Conservation (phyloP, 1,140 invertebrate species). For the Zophobas morio region DNA sequence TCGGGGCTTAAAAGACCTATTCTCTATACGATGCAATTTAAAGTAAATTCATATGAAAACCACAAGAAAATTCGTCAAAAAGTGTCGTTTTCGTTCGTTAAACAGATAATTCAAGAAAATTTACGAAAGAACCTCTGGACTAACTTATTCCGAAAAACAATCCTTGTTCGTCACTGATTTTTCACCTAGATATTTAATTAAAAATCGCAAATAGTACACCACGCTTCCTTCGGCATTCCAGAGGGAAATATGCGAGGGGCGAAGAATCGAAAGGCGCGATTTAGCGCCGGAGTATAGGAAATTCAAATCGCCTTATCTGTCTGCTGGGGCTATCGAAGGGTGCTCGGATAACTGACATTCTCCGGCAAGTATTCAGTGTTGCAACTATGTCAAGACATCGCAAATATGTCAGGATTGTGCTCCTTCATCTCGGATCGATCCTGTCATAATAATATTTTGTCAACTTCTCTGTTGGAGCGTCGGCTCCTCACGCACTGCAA, state of each 20-base stretch:
- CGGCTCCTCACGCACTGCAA: neutral
- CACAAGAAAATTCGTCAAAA: too few species aligned
- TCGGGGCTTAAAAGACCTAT: too few species aligned
- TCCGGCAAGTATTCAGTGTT: conserved; percentile 56
- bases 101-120: too few species aligned
- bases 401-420: conserved; percentile 58
- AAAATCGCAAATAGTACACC: conserved; percentile 8
- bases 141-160: too few species aligned
- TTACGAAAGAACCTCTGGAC: too few species aligned
- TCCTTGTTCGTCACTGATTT: neutral
- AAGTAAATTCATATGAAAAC: too few species aligned
- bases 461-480: neutral
- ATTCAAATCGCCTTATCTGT: conserved; percentile 35
- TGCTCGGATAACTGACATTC: conserved; percentile 49
- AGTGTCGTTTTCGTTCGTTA: too few species aligned
- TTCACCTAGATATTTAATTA: conserved; percentile 27
- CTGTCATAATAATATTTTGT: conserved; percentile 32
- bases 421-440: conserved; percentile 54
- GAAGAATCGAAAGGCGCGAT: conserved; percentile 29
- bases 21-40: too few species aligned
- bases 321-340: conserved; percentile 48
- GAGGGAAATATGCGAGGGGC: conserved; percentile 8
- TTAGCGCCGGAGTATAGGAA: conserved; percentile 28
- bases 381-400: conserved; percentile 60
- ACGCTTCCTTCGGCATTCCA: conserved; percentile 12